Conservation (phyloP, 1,140 invertebrate genomes). For the Bradysia coprophila region DNA sequence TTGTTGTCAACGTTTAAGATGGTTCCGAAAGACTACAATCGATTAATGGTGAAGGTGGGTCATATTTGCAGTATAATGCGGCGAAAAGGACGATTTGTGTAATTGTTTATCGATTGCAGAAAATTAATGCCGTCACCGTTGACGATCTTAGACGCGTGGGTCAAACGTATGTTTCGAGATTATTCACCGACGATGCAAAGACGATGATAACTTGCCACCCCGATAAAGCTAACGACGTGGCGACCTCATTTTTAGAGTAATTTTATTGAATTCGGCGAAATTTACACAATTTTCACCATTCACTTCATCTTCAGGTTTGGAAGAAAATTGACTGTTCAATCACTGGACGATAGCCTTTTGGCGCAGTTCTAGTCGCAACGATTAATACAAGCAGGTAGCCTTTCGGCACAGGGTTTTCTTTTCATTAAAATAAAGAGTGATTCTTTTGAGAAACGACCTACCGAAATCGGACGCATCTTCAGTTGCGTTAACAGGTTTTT, state of each 20-base stretch:
- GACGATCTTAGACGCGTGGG: conserved; percentile 45
- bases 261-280: no score
- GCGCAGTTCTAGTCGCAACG: no score
- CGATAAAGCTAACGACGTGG: conserved; percentile 47
- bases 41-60: conserved; percentile 10
- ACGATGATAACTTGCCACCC: conserved; percentile 56
- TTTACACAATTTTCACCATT: no score
- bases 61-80: conserved; percentile 2
- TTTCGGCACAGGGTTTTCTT: no score
- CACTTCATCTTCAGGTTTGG: no score
- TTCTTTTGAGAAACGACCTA: no score
- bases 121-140: conserved; percentile 41
- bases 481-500: no score
- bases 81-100: background rate
- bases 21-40: conserved; percentile 46
- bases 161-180: conserved; percentile 40
- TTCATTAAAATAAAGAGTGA: no score
- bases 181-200: conserved; percentile 39
- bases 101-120: background rate
- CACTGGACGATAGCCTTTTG: no score
- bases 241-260: conserved; percentile 28
- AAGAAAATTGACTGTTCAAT: no score
- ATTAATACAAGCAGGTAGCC: no score
- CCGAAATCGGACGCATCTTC: no score
- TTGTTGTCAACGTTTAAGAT: conserved; percentile 50